Conservation (phyloP, 2,888 invertebrate genomes). For the Marronus borbonicus region DNA sequence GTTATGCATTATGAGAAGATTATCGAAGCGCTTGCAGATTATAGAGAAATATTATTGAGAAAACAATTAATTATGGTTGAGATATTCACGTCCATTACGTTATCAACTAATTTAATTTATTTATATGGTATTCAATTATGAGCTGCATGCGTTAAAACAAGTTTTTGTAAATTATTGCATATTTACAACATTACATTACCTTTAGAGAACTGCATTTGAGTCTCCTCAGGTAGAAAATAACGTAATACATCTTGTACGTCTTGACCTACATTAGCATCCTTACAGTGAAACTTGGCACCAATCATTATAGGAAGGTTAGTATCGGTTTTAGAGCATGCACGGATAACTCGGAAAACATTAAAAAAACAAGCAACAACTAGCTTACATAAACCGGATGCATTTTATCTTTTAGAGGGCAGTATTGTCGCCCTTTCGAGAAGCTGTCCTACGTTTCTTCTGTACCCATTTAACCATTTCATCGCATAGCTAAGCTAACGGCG, state of each 20-base stretch:
- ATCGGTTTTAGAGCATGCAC: constrained; percentile 6
- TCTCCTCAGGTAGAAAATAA: background rate
- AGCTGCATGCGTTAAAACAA: background rate
- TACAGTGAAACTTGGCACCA: constrained; percentile 31
- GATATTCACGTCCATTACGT: background rate
- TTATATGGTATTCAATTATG: background rate
- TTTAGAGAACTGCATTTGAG: background rate
- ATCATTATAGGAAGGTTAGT: constrained; percentile 3
- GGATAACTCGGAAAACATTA: background rate
- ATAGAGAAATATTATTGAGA: background rate
- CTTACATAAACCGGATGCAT: constrained; percentile 18
- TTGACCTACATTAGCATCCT: constrained; percentile 34
- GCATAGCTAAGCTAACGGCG: background rate
- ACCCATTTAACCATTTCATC: constrained; percentile 14
- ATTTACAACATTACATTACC: background rate
- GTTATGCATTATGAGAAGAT: background rate
- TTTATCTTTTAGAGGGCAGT: background rate
- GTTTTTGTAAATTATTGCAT: background rate
- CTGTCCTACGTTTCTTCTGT: background rate
- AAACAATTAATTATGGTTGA: background rate
- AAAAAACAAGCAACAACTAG: constrained; percentile 8
- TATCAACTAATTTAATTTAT: background rate
- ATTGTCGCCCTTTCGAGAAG: constrained; percentile 7
- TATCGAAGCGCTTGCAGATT: background rate
- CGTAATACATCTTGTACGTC: constrained; percentile 15